These are phyloP conservation scores for Macrocentrus cingulum DNA, from an alignment of 1,140 invertebrate species.

Conservation along the genomic window DNA sequence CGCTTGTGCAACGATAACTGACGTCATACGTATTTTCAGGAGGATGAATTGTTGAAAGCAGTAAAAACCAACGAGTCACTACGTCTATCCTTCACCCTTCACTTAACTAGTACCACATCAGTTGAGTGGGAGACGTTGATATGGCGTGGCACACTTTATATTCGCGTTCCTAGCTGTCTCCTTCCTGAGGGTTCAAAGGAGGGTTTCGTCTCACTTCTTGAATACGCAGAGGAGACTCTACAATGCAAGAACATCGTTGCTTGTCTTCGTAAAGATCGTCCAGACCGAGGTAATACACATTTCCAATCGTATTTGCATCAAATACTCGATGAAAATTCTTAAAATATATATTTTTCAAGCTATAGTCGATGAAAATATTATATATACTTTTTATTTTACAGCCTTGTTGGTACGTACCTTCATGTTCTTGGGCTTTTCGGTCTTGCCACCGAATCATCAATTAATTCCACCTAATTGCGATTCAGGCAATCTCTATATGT, in stretches of 20 bases:
- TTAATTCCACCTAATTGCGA: slow-evolving; percentile 68
- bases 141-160: slow-evolving; percentile 77
- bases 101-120: slow-evolving; percentile 73
- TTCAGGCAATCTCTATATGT: slow-evolving; percentile 75
- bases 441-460: slow-evolving; percentile 80
- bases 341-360: slow-evolving; percentile 4
- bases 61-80: slow-evolving; percentile 65
- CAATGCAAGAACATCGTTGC: slow-evolving; percentile 79
- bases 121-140: slow-evolving; percentile 83
- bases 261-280: slow-evolving; percentile 81
- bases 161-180: slow-evolving; percentile 81
- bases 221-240: slow-evolving; percentile 93
- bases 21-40: slow-evolving; percentile 42
- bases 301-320: slow-evolving; percentile 1
- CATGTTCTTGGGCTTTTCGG: slow-evolving; percentile 93
- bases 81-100: slow-evolving; percentile 75
- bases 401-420: slow-evolving; percentile 87
- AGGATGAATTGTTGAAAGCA: slow-evolving; percentile 64
- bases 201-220: slow-evolving; percentile 87
- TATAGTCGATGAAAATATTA: slow-evolving; percentile 5
- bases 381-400: slow-evolving; percentile 53
- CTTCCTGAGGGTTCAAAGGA: slow-evolving; percentile 89
- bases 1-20: background rate
- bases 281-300: slow-evolving; percentile 69
- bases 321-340: background rate